These are phyloP conservation scores for Sinella curviseta DNA, from an alignment of 1,140 invertebrate genomes.

Conservation along the genomic window DNA sequence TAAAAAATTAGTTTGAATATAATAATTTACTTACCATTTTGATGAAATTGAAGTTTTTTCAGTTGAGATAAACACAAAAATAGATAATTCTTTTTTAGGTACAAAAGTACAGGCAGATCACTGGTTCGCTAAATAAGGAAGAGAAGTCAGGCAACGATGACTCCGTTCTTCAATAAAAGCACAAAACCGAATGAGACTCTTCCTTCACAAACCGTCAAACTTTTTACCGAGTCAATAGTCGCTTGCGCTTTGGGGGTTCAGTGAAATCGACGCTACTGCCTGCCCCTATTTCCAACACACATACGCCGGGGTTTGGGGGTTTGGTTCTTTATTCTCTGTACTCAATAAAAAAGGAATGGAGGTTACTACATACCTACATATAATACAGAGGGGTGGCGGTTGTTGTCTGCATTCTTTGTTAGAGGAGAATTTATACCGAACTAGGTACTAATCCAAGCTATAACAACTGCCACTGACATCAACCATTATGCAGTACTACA, in stretches of 20 bases:
- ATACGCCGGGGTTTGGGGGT: not conserved
- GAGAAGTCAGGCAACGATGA: conserved; percentile 33
- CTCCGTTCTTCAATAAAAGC: conserved; percentile 26
- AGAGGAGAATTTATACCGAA: too few species aligned
- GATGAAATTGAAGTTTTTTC: not conserved
- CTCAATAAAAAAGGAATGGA: too few species aligned
- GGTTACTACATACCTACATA: not conserved
- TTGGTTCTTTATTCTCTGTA: not conserved
- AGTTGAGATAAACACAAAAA: conserved; percentile 2
- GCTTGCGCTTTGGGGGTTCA: not conserved
- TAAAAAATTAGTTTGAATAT: too few species aligned
- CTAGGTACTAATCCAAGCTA: too few species aligned
- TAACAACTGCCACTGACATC: too few species aligned
- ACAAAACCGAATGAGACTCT: conserved; percentile 31
- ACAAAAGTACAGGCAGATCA: not conserved
- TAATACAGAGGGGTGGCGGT: too few species aligned
- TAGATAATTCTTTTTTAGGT: not conserved
- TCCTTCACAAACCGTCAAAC: not conserved
- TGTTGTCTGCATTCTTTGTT: too few species aligned
- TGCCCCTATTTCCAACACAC: not conserved
- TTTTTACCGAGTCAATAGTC: conserved; percentile 2
- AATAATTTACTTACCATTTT: conserved; percentile 23
- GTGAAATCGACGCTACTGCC: not conserved
- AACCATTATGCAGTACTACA: too few species aligned
- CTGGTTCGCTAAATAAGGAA: not conserved